Evolutionary conservation across 2,888 invertebrate genomes (phyloP).

Genomic region (Diogma glabrata): DNA sequence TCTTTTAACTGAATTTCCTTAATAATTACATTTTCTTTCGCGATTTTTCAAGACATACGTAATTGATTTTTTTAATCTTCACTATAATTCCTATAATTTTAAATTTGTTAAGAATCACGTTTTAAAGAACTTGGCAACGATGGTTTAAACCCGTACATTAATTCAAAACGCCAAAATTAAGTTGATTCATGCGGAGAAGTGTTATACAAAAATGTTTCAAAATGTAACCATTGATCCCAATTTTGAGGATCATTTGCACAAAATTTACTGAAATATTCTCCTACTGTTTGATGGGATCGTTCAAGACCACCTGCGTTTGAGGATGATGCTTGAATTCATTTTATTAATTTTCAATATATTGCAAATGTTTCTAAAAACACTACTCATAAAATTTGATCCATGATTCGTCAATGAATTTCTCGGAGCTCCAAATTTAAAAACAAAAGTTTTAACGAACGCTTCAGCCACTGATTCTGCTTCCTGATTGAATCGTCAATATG

Average conservation of each 20-base stretch:
- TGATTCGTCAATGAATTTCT: no score
- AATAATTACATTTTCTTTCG: neutral
- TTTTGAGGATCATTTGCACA: constrained; percentile 20
- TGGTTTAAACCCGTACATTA: constrained; percentile 28
- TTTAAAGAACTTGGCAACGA: constrained; percentile 22
- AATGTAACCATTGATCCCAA: constrained; percentile 25
- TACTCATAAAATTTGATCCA: no score
- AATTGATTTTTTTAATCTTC: neutral
- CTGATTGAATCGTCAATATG: no score
- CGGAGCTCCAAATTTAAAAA: no score
- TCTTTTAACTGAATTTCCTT: neutral
- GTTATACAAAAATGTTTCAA: constrained; percentile 27
- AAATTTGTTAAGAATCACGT: constrained; percentile 14
- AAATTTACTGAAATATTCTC: constrained; percentile 26
- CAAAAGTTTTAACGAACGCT: no score
- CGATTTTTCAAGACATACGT: neutral
- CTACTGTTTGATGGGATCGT: constrained; percentile 23
- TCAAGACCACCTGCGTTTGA: no score
- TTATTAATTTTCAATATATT: no score
- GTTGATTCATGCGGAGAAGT: constrained; percentile 25
- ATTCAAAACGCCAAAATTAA: constrained; percentile 26
- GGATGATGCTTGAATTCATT: no score
- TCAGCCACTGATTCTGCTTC: no score
- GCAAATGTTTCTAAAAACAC: no score
- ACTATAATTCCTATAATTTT: constrained; percentile 21